Evolutionary conservation across 2,113 vertebrate species (phyloP).

Genomic region (Casuarius casuarius): DNA sequence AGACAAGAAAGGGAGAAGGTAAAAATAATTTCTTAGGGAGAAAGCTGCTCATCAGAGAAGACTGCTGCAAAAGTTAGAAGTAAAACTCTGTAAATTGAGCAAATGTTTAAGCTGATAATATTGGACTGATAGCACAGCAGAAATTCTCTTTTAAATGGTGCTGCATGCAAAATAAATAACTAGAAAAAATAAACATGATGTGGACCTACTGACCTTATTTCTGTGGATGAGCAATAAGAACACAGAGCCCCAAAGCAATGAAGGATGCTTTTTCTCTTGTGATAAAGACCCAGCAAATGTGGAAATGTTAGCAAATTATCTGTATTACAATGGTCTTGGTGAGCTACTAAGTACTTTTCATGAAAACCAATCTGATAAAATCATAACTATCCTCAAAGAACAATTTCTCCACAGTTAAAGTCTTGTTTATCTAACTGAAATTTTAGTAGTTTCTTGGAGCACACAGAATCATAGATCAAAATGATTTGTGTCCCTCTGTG

Average conservation of each 20-base stretch:
- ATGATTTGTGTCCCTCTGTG: not conserved
- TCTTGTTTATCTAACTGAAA: not conserved
- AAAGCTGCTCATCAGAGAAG: not conserved
- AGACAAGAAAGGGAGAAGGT: not conserved
- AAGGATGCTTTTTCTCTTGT: not conserved
- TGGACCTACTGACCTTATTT: not conserved
- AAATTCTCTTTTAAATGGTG: not conserved
- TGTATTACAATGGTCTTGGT: not conserved
- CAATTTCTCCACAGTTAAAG: not conserved
- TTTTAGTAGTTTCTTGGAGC: not conserved
- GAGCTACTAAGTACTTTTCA: not conserved
- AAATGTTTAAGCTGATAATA: not conserved
- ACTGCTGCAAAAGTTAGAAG: not conserved
- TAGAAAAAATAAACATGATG: not conserved
- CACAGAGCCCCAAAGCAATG: not conserved
- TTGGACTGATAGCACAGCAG: not conserved
- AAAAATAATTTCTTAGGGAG: not conserved
- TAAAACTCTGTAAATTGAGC: not conserved
- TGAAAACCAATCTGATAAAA: not conserved
- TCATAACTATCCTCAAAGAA: not conserved
- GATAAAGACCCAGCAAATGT: not conserved
- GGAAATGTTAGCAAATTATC: not conserved
- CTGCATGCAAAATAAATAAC: not conserved
- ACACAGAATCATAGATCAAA: not conserved
- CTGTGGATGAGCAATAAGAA: not conserved